A percentile compares a stretch with the other conserved stretches of the same genome.
Conservation (phyloP, 1,140 invertebrate species). For the Rhagoletis zephyria region DNA sequence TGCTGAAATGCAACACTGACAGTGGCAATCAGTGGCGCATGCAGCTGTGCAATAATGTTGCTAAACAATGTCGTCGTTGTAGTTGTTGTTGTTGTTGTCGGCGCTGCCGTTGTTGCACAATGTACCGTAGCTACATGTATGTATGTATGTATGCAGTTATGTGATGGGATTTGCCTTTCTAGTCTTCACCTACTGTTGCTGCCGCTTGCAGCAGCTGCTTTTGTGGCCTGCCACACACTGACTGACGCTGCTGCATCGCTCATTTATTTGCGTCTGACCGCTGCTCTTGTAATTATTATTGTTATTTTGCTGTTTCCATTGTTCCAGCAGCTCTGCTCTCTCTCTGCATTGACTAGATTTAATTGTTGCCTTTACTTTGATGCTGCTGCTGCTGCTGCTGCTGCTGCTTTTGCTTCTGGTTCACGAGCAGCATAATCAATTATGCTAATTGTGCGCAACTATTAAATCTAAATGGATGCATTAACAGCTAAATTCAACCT, state of each 20-base stretch:
- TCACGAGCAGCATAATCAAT: constrained; percentile 57
- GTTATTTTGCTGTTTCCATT: constrained; percentile 1
- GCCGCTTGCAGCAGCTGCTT: not conserved
- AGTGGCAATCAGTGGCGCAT: constrained; percentile 47
- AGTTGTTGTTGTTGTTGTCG: not conserved
- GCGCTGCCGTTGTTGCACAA: not conserved
- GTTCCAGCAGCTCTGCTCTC: not conserved
- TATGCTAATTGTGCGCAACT: constrained; percentile 58
- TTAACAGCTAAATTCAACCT: constrained; percentile 32
- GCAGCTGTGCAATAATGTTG: constrained; percentile 36
- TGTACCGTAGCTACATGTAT: too few relatives aligned
- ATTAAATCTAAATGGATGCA: constrained; percentile 55
- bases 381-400: constrained; percentile 8
- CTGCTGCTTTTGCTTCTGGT: constrained; percentile 1
- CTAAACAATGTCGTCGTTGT: constrained; percentile 5
- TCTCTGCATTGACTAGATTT: too few relatives aligned
- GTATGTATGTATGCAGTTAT: too few relatives aligned
- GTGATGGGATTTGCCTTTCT: not conserved
- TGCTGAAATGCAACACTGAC: constrained; percentile 53
- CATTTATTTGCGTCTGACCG: constrained; percentile 37
- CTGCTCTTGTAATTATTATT: constrained; percentile 35
- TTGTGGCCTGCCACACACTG: constrained; percentile 10
- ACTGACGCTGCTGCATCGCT: constrained; percentile 31
- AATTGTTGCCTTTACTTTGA: not conserved
- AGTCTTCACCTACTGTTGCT: not conserved